Percentiles rank a stretch among this genome's conserved stretches.
phyloP scores from a whole-genome alignment of 2,888 invertebrate species.

The Spatulosminthurus flaviceps region DNA sequence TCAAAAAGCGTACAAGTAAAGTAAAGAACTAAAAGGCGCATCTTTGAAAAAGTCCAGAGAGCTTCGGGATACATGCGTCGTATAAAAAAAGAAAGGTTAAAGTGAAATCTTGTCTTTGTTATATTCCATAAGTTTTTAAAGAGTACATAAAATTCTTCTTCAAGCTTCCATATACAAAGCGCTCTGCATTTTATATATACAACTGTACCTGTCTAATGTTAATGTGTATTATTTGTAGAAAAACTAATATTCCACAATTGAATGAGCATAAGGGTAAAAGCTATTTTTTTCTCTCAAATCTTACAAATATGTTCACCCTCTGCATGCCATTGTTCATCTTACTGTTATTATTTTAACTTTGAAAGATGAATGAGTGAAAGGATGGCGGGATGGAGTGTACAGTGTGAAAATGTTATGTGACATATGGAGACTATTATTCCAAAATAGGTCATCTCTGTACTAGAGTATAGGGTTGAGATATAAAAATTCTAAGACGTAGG shows the following conservation, averaged over 20 bases:
- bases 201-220: no score
- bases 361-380: conserved; percentile 42
- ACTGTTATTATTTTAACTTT: conserved; percentile 6
- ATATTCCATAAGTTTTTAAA: no score
- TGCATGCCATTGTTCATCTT: conserved; percentile 22
- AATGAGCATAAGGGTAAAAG: no score
- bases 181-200: no score
- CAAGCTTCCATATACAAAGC: background rate
- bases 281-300: no score
- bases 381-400: background rate
- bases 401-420: conserved; percentile 3
- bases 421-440: background rate
- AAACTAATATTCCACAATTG: no score
- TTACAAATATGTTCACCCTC: conserved; percentile 6
- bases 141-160: background rate
- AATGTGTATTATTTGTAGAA: no score
- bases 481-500: no score
- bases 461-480: no score
- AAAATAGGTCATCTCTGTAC: conserved; percentile 32
- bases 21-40: no score
- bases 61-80: no score
- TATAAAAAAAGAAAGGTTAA: background rate
- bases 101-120: background rate
- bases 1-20: no score
- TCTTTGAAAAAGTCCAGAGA: background rate